Evolutionary conservation across 2,113 vertebrate species (phyloP), one percentile per base, ranked within the genome.

Genomic region (Mirounga angustirostris): DNA sequence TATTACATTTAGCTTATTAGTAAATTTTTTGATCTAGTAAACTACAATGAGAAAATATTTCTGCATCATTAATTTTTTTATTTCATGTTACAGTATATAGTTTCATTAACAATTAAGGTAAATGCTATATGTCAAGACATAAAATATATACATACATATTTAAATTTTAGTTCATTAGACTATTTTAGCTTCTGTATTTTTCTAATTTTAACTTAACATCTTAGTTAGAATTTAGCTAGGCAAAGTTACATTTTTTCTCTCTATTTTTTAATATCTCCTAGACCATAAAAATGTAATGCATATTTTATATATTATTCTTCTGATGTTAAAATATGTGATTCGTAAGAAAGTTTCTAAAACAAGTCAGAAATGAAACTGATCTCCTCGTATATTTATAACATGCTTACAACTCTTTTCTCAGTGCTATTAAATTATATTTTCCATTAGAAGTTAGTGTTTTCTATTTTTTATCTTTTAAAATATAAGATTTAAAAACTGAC

Each of bases 141-240:
- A 97, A 58, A 5, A 94, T 94, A 83, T 52, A 97, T 67, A 52
- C 56, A 83, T 12, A 33, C 5, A 96, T n/a, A 79, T 97, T 97
- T 98, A 43, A 96, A 98, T 98, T 98, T 98, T 97, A 98, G 61
- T 43, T 98, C 30, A 73, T 71, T 88, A 43, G 83, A 67, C 46
- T 89, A 96, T 97, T 98, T 98, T 98, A 98, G 43, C 50, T 97
- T 96, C 43, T 85, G 15, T 76, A 86, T 97, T 97, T 98, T 94
- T 93, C 97, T 95, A 30, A 95, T 92, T 99, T 98, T 98, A 76
- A 91, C 59, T 91, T 96, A 98, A 97, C 97, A 97, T 79, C 93
- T 94, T 89, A 94, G 95, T 97, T 92, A 97, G 79, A 59, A 97
- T 97, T 89, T 69, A 93, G 50, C 67, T 90, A 33, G 94, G 50